Percentiles rank a stretch among this genome's conserved stretches.
Conservation (phyloP, 1,140 invertebrate genomes). For the Camponotus vicinus region DNA sequence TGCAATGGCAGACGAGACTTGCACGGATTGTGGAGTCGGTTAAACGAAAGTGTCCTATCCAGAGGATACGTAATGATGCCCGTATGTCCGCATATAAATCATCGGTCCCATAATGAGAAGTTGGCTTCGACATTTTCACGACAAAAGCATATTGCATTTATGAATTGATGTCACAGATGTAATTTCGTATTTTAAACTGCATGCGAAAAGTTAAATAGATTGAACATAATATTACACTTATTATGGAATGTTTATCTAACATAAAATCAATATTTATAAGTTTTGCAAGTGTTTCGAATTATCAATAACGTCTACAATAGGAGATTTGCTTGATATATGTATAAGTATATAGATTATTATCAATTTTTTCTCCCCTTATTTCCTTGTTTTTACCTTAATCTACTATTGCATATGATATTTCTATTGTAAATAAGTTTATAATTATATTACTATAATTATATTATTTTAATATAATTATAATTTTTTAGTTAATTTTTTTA, state of each 20-base stretch:
- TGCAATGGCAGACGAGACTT: slow-evolving; percentile 60
- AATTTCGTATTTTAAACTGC: neutral
- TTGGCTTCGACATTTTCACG: neutral
- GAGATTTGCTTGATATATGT: no score
- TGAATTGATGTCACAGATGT: neutral
- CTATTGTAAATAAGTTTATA: neutral
- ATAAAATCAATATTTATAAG: neutral
- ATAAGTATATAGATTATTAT: neutral
- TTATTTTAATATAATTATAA: no score
- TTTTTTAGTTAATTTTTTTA: no score
- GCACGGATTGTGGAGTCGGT: slow-evolving; percentile 21
- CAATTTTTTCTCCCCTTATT: neutral
- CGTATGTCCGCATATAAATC: neutral
- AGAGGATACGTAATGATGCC: neutral
- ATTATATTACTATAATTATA: neutral
- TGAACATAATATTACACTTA: no score
- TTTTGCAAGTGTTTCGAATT: neutral
- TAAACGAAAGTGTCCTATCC: slow-evolving; percentile 49
- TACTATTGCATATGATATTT: neutral
- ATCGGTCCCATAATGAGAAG: neutral
- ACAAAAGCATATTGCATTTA: slow-evolving; percentile 3
- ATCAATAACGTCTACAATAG: no score
- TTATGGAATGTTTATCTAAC: no score
- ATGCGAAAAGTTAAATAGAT: neutral
- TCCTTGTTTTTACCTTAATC: neutral